These are phyloP conservation scores for Electrophaes corylata DNA, from an alignment of 2,888 invertebrate genomes.

Conservation along the genomic window DNA sequence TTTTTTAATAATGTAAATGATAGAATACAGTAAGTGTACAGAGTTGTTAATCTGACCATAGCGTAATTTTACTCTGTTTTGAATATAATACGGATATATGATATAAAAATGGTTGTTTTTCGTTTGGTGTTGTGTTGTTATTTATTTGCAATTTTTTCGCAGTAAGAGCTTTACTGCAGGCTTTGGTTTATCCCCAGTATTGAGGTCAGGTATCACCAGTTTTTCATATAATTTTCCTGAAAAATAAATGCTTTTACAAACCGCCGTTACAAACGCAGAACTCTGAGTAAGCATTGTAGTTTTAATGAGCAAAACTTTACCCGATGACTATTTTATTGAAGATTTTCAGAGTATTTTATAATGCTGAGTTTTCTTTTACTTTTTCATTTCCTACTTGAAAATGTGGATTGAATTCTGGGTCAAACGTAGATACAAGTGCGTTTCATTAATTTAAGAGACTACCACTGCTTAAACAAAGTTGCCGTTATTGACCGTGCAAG, in stretches of 20 bases:
- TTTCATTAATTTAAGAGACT: too few relatives aligned
- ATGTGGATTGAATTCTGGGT: too few relatives aligned
- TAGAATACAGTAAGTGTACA: too few relatives aligned
- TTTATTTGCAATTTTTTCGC: not conserved
- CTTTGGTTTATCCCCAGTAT: not conserved
- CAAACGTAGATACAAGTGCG: too few relatives aligned
- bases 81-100: too few relatives aligned
- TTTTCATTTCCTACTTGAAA: not conserved
- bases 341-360: constrained; percentile 14
- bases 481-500: too few relatives aligned
- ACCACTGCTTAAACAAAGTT: too few relatives aligned
- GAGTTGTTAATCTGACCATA: too few relatives aligned
- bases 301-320: constrained; percentile 33
- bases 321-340: constrained; percentile 32
- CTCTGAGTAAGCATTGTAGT: constrained; percentile 30
- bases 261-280: constrained; percentile 22
- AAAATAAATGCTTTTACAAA: constrained; percentile 24
- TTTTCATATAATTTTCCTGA: constrained; percentile 24
- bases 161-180: not conserved
- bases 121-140: too few relatives aligned
- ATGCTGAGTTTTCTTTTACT: constrained; percentile 1
- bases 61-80: too few relatives aligned
- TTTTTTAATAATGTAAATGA: too few relatives aligned
- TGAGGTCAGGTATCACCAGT: constrained; percentile 7
- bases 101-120: too few relatives aligned